Evolutionary conservation across 2,888 invertebrate genomes (phyloP).

Genomic region (Chymomyza procnemis): DNA sequence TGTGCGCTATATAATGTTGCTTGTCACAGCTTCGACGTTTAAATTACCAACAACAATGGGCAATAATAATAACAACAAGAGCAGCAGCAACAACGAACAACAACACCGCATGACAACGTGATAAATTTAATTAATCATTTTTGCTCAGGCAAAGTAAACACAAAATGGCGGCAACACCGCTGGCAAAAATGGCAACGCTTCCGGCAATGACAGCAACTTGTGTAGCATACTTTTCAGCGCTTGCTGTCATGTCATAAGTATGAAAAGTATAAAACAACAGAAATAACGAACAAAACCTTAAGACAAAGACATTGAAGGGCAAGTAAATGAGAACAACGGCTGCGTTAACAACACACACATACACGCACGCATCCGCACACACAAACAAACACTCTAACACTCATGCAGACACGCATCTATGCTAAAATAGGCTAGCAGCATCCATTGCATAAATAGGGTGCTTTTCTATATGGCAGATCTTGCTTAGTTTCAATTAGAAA

Average conservation of each 20-base stretch:
- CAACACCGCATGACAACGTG: conserved; percentile 41
- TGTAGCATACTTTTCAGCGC: conserved; percentile 33
- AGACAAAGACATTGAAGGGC: conserved; percentile 18
- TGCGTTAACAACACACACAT: neutral
- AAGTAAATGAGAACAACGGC: neutral
- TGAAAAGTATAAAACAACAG: neutral
- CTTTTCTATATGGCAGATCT: no score
- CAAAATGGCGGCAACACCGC: conserved; percentile 48
- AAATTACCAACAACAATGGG: conserved; percentile 53
- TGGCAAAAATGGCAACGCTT: neutral
- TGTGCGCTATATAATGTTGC: conserved; percentile 52
- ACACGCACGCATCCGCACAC: no score
- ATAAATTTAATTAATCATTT: conserved; percentile 71
- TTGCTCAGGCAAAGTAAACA: conserved; percentile 51
- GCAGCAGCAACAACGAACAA: conserved; percentile 24
- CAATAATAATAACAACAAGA: conserved; percentile 21
- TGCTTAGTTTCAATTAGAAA: no score
- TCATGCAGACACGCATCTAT: neutral
- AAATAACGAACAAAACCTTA: conserved; percentile 37
- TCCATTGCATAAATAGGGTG: no score
- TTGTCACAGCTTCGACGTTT: conserved; percentile 65
- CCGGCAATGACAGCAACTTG: neutral
- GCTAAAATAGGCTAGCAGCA: no score
- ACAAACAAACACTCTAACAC: no score
- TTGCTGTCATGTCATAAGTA: conserved; percentile 34